phyloP scores from a whole-genome alignment of 2,888 invertebrate species.

The Zelleria hepariella region DNA sequence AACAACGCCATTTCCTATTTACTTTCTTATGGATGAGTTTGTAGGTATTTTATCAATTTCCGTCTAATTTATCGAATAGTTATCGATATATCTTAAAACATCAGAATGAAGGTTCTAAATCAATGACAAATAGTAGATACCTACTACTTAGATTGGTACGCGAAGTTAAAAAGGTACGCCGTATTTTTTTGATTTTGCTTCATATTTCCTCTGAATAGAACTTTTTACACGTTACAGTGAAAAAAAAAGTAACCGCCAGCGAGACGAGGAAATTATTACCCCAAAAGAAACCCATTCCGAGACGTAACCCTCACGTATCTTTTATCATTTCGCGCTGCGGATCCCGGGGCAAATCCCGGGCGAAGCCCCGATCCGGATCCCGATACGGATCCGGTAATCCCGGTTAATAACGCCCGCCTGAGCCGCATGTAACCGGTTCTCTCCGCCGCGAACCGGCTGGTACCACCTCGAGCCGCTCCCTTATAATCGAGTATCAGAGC shows the following conservation, averaged over 20 bases:
- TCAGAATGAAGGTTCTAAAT: no score
- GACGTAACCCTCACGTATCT: constrained; percentile 37
- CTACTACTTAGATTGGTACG: no score
- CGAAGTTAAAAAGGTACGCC: no score
- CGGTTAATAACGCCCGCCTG: constrained; percentile 9
- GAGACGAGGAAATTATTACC: neutral
- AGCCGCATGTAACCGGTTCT: constrained; percentile 4
- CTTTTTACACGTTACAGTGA: neutral
- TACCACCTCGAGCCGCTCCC: neutral
- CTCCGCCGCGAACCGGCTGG: neutral
- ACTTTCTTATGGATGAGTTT: no score
- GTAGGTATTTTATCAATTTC: no score
- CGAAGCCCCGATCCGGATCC: constrained; percentile 60
- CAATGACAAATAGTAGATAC: no score
- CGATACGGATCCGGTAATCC: constrained; percentile 48
- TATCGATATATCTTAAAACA: no score
- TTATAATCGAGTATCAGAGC: neutral
- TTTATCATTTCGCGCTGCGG: constrained; percentile 65
- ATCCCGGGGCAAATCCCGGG: constrained; percentile 69
- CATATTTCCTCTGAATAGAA: neutral
- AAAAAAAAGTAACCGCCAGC: neutral
- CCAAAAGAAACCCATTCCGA: constrained; percentile 2
- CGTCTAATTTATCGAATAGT: no score
- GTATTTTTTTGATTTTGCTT: no score
- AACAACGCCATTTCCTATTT: neutral